Evolutionary conservation across 2,797 vertebrate genomes (phyloP), one percentile per base, ranked within the genome.

Genomic region (Cichlasoma orientale): DNA sequence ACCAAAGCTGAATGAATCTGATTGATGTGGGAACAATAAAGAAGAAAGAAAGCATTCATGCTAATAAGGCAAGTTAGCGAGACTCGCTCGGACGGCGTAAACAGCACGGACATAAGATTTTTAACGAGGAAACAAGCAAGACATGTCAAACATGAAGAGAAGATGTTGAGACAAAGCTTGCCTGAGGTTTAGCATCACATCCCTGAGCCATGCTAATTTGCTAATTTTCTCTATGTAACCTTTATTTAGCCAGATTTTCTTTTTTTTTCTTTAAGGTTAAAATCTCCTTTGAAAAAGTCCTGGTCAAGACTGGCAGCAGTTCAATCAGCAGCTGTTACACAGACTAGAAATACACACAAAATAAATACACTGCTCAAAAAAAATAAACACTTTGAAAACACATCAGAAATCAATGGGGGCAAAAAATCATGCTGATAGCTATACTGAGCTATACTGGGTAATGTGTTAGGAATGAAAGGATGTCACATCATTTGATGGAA

Each of bases 21-120:
- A 74, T 18, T 78, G 69, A 66, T 58, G 47, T 50, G n/a, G n/a
- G 47, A 73, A 79, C 50, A 53, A 70, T 56, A 31, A 72, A 55
- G 44, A 72, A 36, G 53, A 47, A 56, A 25, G 29, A 53, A 7
- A 23, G 56, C 52, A 23, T 56, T 61, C 36, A 27, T 3, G 0
- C 25, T 44, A 16, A 54, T 23, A 61, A 61, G 33, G 33, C 41
- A 19, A 29, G 63, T 50, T 68, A 50, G 41, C 9, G 2, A 6
- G 56, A 21, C 52, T 54, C 19, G 44, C 53, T 56, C 10, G 11
- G 47, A 71, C 18, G 13, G 16, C 23, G 27, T 27, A 38, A 71
- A 19, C 7, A 0, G 21, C 14, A 0, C 2, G 3, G 11, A 38
- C 4, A 41, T 4, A 47, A 27, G 41, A 47, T 68, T 50, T 68